These are phyloP conservation scores for Actenoides hombroni DNA, from an alignment of 2,113 vertebrate species.

Conservation along the genomic window DNA sequence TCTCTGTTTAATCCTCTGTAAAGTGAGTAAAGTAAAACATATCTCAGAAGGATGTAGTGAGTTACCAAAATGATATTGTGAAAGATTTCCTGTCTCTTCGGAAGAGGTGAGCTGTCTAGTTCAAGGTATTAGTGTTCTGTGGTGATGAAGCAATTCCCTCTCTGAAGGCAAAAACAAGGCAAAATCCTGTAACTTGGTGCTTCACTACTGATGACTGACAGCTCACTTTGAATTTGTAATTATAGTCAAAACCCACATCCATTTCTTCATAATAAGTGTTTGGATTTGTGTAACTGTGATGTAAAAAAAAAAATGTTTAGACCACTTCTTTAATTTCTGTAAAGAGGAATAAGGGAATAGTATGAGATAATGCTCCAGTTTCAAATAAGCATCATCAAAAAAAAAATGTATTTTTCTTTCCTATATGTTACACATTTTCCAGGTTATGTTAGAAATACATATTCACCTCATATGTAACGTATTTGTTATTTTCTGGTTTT, in stretches of 20 bases:
- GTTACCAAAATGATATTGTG: slow-evolving; percentile 40
- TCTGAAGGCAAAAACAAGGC: background rate
- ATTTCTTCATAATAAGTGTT: slow-evolving; percentile 42
- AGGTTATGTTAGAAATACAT: slow-evolving; percentile 35
- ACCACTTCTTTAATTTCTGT: slow-evolving; percentile 50
- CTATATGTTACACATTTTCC: background rate
- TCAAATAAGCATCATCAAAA: background rate
- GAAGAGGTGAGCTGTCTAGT: slow-evolving; percentile 30
- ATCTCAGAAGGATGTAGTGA: slow-evolving; percentile 20
- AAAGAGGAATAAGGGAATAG: slow-evolving; percentile 15
- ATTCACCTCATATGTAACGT: slow-evolving; percentile 56
- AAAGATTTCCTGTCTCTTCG: slow-evolving; percentile 28
- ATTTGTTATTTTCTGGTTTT: slow-evolving; percentile 70
- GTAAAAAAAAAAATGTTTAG: slow-evolving; percentile 33
- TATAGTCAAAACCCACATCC: slow-evolving; percentile 43
- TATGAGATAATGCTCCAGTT: background rate
- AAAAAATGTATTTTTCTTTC: background rate
- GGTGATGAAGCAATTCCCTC: background rate
- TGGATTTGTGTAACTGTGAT: slow-evolving; percentile 38
- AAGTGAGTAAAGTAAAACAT: slow-evolving; percentile 19
- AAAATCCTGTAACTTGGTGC: slow-evolving; percentile 12
- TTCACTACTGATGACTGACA: slow-evolving; percentile 9
- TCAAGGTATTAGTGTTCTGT: background rate
- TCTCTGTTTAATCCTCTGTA: slow-evolving; percentile 28
- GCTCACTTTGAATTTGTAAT: slow-evolving; percentile 26